phyloP scores from a whole-genome alignment of 2,797 vertebrate species.

The Sus cebifrons region DNA sequence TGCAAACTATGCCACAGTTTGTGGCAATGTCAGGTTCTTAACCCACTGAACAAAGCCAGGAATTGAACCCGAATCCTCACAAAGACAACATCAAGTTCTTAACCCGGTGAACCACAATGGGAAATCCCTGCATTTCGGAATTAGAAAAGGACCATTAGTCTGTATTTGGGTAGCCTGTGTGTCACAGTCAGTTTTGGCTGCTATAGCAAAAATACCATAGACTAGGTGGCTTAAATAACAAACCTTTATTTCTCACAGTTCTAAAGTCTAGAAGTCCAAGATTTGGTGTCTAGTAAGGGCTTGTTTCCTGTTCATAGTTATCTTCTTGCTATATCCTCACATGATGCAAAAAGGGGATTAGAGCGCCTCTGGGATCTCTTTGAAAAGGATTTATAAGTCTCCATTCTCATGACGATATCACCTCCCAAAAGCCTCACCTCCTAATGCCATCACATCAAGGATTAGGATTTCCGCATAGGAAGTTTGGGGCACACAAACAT shows the following conservation, averaged over 20 bases:
- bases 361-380: background rate
- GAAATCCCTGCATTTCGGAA: background rate
- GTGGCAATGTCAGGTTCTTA: too few relatives aligned
- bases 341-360: background rate
- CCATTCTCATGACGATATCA: background rate
- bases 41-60: too few relatives aligned
- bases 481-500: background rate
- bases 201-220: background rate
- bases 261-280: background rate
- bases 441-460: background rate
- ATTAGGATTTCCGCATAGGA: background rate
- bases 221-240: background rate
- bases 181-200: background rate
- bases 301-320: background rate
- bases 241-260: constrained; percentile 33
- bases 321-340: background rate
- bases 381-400: background rate
- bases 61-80: too few relatives aligned
- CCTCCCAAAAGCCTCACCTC: background rate
- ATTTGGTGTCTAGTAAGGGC: background rate
- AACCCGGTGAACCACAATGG: too few relatives aligned
- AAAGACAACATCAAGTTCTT: too few relatives aligned
- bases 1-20: too few relatives aligned
- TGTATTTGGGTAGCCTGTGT: background rate
- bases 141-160: background rate